Conservation (phyloP, 2,113 vertebrate species). For the Aleadryas rufinucha region DNA sequence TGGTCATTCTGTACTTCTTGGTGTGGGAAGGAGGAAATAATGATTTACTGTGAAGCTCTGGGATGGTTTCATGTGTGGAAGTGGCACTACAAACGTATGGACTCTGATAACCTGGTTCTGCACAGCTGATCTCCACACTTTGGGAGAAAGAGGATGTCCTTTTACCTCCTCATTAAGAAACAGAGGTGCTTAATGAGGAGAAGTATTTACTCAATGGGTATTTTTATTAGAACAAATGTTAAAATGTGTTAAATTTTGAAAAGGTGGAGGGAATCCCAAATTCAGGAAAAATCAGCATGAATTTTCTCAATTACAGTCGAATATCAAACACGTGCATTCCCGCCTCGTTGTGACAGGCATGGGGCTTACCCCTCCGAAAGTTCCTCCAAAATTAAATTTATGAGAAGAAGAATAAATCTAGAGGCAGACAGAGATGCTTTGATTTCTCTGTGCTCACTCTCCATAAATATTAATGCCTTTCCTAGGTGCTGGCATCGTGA, state of each 20-base stretch:
- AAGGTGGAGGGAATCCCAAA: background rate
- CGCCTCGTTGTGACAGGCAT: rapidly evolving
- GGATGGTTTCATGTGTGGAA: background rate
- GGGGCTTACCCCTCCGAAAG: background rate
- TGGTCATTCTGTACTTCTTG: background rate
- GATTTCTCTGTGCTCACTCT: conserved; percentile 28
- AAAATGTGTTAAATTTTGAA: background rate
- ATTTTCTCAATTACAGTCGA: background rate
- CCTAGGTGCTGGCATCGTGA: conserved; percentile 17
- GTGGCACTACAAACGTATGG: background rate
- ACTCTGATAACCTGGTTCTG: background rate
- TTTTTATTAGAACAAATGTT: background rate
- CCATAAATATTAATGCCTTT: conserved; percentile 48
- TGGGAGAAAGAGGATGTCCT: rapidly evolving
- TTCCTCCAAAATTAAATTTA: background rate
- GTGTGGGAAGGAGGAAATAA: background rate
- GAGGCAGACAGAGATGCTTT: background rate
- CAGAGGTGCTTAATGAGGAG: background rate
- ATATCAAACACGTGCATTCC: background rate
- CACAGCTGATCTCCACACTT: background rate
- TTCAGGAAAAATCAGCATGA: background rate
- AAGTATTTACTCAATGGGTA: background rate
- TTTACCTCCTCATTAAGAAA: background rate
- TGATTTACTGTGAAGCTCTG: background rate
- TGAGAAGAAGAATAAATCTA: background rate